Base-by-base conservation (phyloP, 2,113 vertebrate genomes). In the Phycodurus eques region DNA sequence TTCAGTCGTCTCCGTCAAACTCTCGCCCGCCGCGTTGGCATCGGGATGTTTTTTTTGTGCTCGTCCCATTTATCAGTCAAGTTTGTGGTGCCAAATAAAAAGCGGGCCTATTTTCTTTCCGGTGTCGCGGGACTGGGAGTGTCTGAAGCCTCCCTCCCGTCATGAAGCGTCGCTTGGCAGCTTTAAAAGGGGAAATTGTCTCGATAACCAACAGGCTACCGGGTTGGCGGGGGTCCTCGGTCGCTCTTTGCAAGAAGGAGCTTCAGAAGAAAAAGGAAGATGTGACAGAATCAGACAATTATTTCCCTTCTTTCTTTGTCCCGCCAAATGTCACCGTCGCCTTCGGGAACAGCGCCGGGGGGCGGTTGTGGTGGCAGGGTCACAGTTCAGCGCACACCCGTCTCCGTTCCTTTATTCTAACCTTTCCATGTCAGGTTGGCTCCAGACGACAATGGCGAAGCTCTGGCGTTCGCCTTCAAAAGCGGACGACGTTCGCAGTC, bases 351-450 rank as follows among this genome's bases (percentile, higher is more conserved):
- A 5, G 39, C 0, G 10, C 4, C 10, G 60, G 8, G 60, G 60
- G 17, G 20, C 19, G 27, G 60, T 9, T 2, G 53, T 6, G 31
- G 43, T n/a, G 13, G 5, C 6, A 19, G 39, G 14, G 76, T 69
- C 49, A 4, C 39, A 84, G 85, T 88, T 88, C 79, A 77, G 76
- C 69, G 9, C 77, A 77, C 84, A 88, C 84, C 88, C 83, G 85
- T 87, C 82, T 77, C 67, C 47, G 64, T 66, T 73, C 76, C 76
- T 82, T 85, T 78, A 67, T 69, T 74, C 67, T 31, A 59, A 71
- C 85, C 85, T 77, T 87, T 83, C 78, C 68, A 87, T 80, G 80
- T 82, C 73, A 74, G 75, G 60, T 53, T 63, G 56, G 71, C 43
- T 51, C 20, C 4, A 79, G 68, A 70, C 47, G 39, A 17, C 17